Evolutionary conservation across 2,797 vertebrate genomes (phyloP).

Genomic region (Dendrocincla fuliginosa): DNA sequence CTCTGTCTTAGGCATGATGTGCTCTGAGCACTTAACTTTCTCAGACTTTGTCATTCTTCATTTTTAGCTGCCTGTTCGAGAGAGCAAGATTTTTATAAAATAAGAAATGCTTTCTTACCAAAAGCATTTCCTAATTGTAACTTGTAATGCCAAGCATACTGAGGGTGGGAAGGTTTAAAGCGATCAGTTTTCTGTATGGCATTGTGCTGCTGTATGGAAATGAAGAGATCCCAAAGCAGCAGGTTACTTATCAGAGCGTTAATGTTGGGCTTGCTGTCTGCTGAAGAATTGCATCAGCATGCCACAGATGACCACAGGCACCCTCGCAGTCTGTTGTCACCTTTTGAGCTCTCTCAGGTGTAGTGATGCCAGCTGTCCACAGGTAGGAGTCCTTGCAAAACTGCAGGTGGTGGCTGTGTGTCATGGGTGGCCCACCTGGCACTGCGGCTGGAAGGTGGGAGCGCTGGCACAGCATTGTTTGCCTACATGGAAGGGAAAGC

Average conservation of each 20-base stretch:
- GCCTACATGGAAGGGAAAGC: neutral
- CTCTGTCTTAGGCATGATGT: neutral
- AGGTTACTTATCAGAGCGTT: neutral
- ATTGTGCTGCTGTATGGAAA: neutral
- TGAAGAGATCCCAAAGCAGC: neutral
- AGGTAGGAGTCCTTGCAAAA: neutral
- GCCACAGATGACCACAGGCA: neutral
- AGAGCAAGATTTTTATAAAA: neutral
- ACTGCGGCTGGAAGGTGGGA: neutral
- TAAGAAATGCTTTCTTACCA: neutral
- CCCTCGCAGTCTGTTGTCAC: neutral
- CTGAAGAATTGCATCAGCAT: neutral
- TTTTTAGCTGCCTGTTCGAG: neutral
- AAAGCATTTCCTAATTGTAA: neutral
- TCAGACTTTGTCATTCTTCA: neutral
- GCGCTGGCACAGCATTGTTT: fast-evolving
- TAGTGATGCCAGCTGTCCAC: slow-evolving; percentile 7
- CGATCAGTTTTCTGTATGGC: neutral
- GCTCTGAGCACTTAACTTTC: neutral
- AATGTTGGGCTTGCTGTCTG: neutral
- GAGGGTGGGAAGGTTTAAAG: neutral
- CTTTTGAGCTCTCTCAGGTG: slow-evolving; percentile 31
- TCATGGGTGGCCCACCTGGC: neutral
- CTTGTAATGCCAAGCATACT: neutral
- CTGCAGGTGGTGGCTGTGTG: neutral